Base-by-base conservation (phyloP, 2,797 vertebrate species). In the Falco rusticolus region DNA sequence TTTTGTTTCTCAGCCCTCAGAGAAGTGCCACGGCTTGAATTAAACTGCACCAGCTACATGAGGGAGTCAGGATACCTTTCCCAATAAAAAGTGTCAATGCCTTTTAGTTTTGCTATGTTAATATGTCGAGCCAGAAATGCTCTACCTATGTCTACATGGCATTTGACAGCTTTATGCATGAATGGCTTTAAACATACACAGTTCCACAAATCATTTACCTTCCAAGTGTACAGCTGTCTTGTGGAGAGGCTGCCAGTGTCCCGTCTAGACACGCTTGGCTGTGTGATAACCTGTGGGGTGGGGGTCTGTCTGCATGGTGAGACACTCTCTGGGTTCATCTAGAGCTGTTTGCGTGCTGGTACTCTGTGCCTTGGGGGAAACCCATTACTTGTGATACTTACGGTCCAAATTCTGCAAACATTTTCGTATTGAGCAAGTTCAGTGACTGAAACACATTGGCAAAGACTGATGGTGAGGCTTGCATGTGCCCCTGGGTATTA, bases 91-190 rank as follows among this genome's bases (percentile, higher is more conserved):
- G 24, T 47, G 71, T 80, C 96, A 81, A 34, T 75, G 92, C 50
- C 48, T 92, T 89, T 56, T 78, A 75, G 81, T 87, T 91, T 60
- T 76, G 89, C 77, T 16, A 3, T 28, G 84, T 22, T 89, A 94
- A 53, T 84, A 13, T 3, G n/a, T 54, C 2, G 48, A 74, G 77
- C 81, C 75, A 93, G 90, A 53, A 93, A 89, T 22, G 84, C 75
- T 85, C 84, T 93, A 57, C 89, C 92, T 77, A 3, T 83, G 90
- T 33, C 81, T 80, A 18, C 70, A 20, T 37, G 88, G 84, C 41
- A 13, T 80, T 89, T 90, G 94, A 90, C 95, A 96, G 95, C 75
- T 96, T 79, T 60, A 11, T 76, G 92, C 95, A 56, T 16, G 51
- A 60, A 60, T 9, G 59, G 43, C 84, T 82, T 26, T 87, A 56